These are phyloP conservation scores for Napeogenes sylphis DNA, from an alignment of 2,888 invertebrate genomes.

Conservation along the genomic window DNA sequence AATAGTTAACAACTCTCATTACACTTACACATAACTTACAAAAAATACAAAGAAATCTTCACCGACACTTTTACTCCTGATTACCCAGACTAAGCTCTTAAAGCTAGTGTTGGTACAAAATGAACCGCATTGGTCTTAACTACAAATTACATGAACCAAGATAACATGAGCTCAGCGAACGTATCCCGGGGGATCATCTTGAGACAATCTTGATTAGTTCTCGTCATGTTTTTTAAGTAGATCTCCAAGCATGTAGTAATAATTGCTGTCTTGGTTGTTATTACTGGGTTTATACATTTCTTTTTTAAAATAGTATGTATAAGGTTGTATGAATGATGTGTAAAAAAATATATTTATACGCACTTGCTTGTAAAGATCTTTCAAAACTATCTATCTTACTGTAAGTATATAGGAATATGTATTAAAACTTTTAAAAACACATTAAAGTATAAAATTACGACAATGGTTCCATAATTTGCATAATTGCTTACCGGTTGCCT, in stretches of 20 bases:
- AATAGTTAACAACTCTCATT: too few species aligned
- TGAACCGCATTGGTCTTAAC: constrained; percentile 8
- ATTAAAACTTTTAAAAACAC: too few species aligned
- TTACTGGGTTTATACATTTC: not conserved
- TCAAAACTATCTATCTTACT: too few species aligned
- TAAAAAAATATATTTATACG: not conserved
- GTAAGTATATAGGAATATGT: too few species aligned
- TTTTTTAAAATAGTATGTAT: not conserved
- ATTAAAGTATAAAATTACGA: too few species aligned
- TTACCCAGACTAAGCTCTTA: not conserved
- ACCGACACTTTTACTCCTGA: not conserved
- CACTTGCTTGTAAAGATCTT: too few species aligned
- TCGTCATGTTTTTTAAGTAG: constrained; percentile 24
- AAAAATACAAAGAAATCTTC: too few species aligned
- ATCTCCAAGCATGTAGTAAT: not conserved
- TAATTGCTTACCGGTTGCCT: too few species aligned
- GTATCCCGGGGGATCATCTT: constrained; percentile 2
- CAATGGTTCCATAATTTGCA: too few species aligned
- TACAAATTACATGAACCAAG: constrained; percentile 6
- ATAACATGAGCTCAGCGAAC: constrained; percentile 7
- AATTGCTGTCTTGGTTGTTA: not conserved
- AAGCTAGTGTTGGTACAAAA: constrained; percentile 3
- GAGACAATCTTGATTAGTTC: constrained; percentile 8
- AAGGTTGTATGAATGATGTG: not conserved
- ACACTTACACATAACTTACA: too few species aligned